Conservation (phyloP, 2,113 vertebrate species). For the Acanthisitta chloris region DNA sequence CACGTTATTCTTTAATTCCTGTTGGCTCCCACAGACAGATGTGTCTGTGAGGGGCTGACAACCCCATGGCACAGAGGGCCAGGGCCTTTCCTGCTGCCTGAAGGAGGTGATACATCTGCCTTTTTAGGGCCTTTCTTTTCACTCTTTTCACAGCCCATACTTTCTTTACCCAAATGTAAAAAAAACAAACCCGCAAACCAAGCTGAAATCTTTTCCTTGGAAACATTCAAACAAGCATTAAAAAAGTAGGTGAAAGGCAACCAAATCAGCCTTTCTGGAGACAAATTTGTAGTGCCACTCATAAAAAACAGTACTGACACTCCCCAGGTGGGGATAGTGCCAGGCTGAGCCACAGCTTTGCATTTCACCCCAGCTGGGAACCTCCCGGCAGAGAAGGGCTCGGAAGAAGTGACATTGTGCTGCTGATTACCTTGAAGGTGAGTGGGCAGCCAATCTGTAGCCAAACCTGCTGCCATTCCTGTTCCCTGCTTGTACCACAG, state of each 20-base stretch:
- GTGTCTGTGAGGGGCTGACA: background rate
- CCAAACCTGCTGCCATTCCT: background rate
- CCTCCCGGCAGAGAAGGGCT: background rate
- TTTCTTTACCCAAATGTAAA: background rate
- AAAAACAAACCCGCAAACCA: background rate
- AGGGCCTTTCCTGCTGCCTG: background rate
- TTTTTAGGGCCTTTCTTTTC: background rate
- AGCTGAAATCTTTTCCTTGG: background rate
- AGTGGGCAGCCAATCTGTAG: background rate
- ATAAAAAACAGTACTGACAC: background rate
- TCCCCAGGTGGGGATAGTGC: accelerated
- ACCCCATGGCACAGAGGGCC: background rate
- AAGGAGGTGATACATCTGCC: background rate
- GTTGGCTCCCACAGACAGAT: background rate
- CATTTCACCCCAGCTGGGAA: background rate
- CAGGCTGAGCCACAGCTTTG: background rate
- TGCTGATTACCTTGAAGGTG: background rate
- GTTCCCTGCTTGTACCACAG: accelerated
- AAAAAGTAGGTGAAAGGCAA: background rate
- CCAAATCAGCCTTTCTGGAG: background rate
- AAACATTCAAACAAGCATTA: background rate
- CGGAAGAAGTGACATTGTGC: background rate
- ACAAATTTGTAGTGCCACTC: background rate
- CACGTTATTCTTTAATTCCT: background rate
- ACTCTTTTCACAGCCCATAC: background rate